A percentile compares a stretch with the other conserved stretches of the same genome.
phyloP scores from a whole-genome alignment of 2,113 vertebrate species.

The Onychostruthus taczanowskii region DNA sequence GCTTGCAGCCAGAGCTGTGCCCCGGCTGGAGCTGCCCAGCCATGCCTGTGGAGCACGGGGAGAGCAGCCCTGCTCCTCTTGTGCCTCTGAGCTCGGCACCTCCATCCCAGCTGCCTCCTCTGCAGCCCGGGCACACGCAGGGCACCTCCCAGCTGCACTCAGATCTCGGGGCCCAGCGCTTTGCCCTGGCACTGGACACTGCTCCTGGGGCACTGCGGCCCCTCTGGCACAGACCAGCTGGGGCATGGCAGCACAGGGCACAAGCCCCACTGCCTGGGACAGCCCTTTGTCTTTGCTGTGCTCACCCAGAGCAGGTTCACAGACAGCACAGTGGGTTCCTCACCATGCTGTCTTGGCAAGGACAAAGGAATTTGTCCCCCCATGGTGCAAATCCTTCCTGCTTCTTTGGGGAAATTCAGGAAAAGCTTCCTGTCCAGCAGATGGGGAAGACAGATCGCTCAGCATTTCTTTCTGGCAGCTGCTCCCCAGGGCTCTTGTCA shows the following conservation, averaged over 20 bases:
- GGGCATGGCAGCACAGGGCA: not conserved
- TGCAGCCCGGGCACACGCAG: not conserved
- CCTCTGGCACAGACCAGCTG: not conserved
- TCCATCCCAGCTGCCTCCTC: not conserved
- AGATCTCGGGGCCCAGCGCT: not conserved
- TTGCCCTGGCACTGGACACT: not conserved
- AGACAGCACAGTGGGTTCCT: not conserved
- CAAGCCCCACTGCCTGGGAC: not conserved
- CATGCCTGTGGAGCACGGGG: not conserved
- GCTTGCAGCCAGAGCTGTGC: not conserved
- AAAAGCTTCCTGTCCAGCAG: too few species aligned
- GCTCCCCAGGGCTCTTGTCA: too few species aligned
- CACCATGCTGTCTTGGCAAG: not conserved
- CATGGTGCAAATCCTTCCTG: too few species aligned
- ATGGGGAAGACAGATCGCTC: too few species aligned
- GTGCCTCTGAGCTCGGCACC: accelerated
- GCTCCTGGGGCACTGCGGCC: not conserved
- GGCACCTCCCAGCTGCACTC: not conserved
- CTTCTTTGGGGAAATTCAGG: too few species aligned
- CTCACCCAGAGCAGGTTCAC: not conserved
- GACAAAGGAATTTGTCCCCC: too few species aligned
- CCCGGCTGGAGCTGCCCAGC: accelerated
- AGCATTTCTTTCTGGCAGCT: too few species aligned
- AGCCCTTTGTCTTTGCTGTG: not conserved
- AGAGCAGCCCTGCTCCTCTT: not conserved